Base-by-base conservation (phyloP, 2,113 vertebrate species). In the Leucopsar rothschildi region DNA sequence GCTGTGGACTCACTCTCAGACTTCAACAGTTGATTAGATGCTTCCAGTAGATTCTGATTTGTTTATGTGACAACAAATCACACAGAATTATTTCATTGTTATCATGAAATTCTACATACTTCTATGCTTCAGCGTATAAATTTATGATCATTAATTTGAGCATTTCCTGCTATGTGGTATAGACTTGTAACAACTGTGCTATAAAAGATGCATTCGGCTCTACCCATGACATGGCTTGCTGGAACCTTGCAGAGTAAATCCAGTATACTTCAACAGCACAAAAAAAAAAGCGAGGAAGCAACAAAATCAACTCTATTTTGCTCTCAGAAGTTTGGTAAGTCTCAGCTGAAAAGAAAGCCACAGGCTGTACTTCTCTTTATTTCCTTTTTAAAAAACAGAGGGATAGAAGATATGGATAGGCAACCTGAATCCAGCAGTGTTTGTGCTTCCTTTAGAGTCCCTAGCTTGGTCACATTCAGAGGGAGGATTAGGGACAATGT, bases 1-100 rank as follows among this genome's bases (percentile, higher is more conserved):
- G 23, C 28, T 82, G 49, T 69, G 66, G 47, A 76, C 47, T 88
- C 37, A 21, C 8, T 33, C n/a, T 49, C 31, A 33, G 20, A 42
- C 76, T 71, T 49, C 76, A 75, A 22, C 52, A 44, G 13, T 29
- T 85, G 61, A 89, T 91, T 79, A 85, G 68, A 69, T 65, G 37
- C 33, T 94, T 82, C 40, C 83, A 77, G 7, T 44, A 29, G 80
- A 55, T 76, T 85, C 45, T 85, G 42, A 90, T 95, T 93, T 88
- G 76, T 91, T 97, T 91, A 29, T 64, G 23, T 77, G 77, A 61
- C 93, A 96, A 92, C 59, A 95, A 91, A 82, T 31, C 25, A 69
- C 0, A 0, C 27, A 85, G 44, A 76, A 45, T 20, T 79, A 44
- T 56, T 64, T 52, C 50, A 81, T 20, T 89, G n/a, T 85, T 89